Evolutionary conservation across 2,797 vertebrate genomes (phyloP).

Genomic region (Brachymystax lenok): DNA sequence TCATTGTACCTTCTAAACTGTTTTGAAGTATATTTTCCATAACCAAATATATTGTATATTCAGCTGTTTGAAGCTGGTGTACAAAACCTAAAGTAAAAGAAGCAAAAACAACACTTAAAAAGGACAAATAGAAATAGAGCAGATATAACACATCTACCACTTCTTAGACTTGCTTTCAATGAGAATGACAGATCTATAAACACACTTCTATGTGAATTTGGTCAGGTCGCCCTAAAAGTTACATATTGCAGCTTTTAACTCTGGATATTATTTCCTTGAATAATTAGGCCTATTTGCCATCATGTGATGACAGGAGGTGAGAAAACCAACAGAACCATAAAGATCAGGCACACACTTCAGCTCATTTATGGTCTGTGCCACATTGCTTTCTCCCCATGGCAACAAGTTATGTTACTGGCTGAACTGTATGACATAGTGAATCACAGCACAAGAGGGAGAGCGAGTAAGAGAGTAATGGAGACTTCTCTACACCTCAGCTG

Average conservation of each 20-base stretch:
- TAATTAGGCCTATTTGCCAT: neutral
- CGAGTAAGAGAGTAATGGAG: neutral
- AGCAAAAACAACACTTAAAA: no score
- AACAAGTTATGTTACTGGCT: constrained; percentile 8
- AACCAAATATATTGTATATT: no score
- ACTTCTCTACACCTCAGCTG: neutral
- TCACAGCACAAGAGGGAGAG: neutral
- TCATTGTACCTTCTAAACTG: no score
- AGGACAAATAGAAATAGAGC: no score
- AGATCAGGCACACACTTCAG: neutral
- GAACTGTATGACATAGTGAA: neutral
- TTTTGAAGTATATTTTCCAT: no score
- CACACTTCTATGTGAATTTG: no score
- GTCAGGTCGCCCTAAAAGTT: no score
- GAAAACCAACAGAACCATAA: constrained; percentile 4
- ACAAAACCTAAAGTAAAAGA: no score
- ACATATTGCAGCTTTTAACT: neutral
- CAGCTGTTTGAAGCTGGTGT: no score
- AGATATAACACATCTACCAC: no score
- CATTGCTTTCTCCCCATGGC: neutral
- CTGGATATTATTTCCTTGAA: neutral
- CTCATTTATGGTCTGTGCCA: neutral
- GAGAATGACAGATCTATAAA: no score
- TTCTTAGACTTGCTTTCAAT: no score
- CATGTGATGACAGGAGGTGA: neutral